phyloP scores from a whole-genome alignment of 2,888 invertebrate species.

The Cerastis leucographa region DNA sequence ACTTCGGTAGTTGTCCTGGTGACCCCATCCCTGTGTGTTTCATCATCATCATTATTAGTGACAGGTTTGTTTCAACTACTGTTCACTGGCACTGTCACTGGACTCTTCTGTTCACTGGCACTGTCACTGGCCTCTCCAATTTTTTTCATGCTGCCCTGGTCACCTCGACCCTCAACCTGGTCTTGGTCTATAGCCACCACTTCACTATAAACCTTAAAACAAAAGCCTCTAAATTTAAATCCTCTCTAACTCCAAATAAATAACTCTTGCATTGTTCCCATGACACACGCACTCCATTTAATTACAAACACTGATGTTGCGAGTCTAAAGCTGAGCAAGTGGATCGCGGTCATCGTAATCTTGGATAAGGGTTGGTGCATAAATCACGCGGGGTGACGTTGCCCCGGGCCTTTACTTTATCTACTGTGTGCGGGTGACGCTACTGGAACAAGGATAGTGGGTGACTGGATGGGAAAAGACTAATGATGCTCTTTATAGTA shows the following conservation, averaged over 20 bases:
- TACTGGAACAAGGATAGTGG: constrained; percentile 63
- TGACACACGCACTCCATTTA: constrained; percentile 69
- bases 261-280: constrained; percentile 63
- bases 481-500: not conserved
- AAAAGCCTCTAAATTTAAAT: constrained; percentile 37
- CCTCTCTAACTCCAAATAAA: constrained; percentile 44
- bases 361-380: constrained; percentile 90
- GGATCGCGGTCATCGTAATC: constrained; percentile 90
- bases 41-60: not conserved
- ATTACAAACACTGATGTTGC: constrained; percentile 72
- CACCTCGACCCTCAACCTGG: not conserved
- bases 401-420: constrained; percentile 89
- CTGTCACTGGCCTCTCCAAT: not conserved
- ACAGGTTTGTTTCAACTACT: not conserved
- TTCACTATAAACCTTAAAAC: not conserved
- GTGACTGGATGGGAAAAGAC: constrained; percentile 66
- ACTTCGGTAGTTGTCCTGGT: not conserved
- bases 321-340: constrained; percentile 87
- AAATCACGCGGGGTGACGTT: constrained; percentile 88
- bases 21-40: not conserved
- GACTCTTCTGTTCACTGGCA: not conserved
- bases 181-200: not conserved
- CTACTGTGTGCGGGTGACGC: constrained; percentile 89
- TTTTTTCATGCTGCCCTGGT: not conserved
- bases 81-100: not conserved